Percentiles rank a stretch among this genome's conserved stretches.
Conservation (phyloP, 2,113 vertebrate genomes). For the Todiramphus chloris region DNA sequence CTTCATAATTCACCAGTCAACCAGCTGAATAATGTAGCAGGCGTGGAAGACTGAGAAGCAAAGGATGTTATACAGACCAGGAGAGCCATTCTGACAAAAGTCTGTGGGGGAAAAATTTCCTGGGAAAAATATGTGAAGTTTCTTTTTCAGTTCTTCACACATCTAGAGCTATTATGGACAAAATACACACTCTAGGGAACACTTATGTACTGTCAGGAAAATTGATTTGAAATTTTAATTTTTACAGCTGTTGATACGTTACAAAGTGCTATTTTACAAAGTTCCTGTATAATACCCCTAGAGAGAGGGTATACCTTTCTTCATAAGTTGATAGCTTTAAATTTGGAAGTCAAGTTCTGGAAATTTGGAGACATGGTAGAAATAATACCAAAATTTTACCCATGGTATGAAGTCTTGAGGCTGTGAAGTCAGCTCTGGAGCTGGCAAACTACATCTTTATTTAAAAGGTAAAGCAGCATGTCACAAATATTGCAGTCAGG, state of each 20-base stretch:
- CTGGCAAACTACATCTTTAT: neutral
- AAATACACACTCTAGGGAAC: neutral
- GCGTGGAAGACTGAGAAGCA: neutral
- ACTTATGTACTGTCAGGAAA: neutral
- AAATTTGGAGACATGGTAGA: neutral
- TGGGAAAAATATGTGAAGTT: neutral
- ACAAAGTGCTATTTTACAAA: neutral
- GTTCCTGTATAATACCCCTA: neutral
- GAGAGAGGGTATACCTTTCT: neutral
- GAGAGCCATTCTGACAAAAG: constrained; percentile 26
- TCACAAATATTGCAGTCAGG: neutral
- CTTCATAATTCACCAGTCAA: constrained; percentile 17
- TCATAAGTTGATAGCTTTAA: neutral
- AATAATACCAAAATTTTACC: neutral
- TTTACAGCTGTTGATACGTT: constrained; percentile 35
- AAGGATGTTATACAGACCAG: neutral
- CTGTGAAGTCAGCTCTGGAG: neutral
- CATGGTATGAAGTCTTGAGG: neutral
- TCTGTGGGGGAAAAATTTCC: neutral
- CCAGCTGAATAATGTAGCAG: constrained; percentile 8
- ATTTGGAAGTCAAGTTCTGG: neutral
- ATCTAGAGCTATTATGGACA: neutral
- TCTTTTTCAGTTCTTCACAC: constrained; percentile 3
- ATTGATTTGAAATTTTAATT: neutral
- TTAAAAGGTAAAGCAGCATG: neutral